Conservation (phyloP, 2,797 vertebrate genomes). For the Sphenodon punctatus region DNA sequence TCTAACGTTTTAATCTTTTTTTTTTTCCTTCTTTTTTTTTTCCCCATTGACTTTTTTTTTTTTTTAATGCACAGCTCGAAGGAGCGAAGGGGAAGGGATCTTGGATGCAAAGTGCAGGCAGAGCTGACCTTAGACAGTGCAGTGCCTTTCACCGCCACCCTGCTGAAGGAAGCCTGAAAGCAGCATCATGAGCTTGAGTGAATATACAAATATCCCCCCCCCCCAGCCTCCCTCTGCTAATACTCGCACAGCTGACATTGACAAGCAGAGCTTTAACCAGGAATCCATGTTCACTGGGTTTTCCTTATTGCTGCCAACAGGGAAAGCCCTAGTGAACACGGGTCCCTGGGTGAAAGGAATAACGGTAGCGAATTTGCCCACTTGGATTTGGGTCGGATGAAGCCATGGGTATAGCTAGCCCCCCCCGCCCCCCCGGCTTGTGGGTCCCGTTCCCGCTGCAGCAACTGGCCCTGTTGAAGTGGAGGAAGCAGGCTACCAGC, state of each 20-base stretch:
- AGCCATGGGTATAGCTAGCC: too few relatives aligned
- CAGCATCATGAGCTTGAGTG: not conserved
- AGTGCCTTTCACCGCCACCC: not conserved
- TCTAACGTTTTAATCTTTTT: not conserved
- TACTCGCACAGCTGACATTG: not conserved
- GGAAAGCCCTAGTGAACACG: too few relatives aligned
- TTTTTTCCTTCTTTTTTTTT: not conserved
- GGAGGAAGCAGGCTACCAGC: too few relatives aligned
- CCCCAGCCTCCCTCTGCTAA: not conserved
- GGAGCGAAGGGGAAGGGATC: not conserved
- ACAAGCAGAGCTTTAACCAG: not conserved
- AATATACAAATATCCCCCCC: not conserved
- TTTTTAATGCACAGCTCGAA: slow-evolving; percentile 3
- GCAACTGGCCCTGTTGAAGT: too few relatives aligned
- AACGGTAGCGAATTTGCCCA: too few relatives aligned
- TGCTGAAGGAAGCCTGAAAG: not conserved
- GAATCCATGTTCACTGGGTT: not conserved
- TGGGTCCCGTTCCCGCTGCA: too few relatives aligned
- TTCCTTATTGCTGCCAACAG: not conserved
- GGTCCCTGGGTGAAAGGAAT: too few relatives aligned
- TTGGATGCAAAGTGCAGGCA: not conserved
- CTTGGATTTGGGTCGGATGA: too few relatives aligned
- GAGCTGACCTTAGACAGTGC: not conserved
- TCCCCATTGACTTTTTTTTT: not conserved
- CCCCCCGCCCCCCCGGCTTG: too few relatives aligned